phyloP scores from a whole-genome alignment of 2,797 vertebrate species.

The Otus scops region DNA sequence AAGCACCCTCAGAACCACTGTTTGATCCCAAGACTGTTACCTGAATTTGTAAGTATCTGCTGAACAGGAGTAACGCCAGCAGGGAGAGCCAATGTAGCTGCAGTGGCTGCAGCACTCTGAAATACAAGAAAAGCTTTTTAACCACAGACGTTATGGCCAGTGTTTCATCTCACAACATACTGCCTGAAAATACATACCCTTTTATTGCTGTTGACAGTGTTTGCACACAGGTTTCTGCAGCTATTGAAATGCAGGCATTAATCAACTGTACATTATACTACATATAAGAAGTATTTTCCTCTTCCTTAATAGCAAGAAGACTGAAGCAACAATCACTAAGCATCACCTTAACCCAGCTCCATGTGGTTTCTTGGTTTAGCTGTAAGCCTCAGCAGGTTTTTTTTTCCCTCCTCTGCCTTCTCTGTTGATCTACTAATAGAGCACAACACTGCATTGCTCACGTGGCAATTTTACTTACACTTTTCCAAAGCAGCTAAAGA shows the following conservation, averaged over 20 bases:
- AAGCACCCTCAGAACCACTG: not conserved
- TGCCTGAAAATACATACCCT: not conserved
- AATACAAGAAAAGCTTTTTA: constrained; percentile 31
- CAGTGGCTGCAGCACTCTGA: constrained; percentile 96
- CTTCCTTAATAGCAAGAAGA: not conserved
- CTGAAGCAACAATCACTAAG: not conserved
- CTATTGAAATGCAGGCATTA: not conserved
- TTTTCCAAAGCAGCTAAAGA: not conserved
- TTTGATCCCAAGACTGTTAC: constrained; percentile 65
- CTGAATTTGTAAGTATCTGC: constrained; percentile 93
- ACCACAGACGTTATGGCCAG: not conserved
- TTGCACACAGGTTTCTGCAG: not conserved
- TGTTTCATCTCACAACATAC: not conserved
- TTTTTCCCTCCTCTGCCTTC: not conserved
- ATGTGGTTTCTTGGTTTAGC: not conserved
- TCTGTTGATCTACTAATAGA: not conserved
- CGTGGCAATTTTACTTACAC: not conserved
- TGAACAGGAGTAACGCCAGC: constrained; percentile 93
- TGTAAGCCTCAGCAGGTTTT: not conserved
- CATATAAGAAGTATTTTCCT: not conserved
- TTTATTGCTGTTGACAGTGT: not conserved
- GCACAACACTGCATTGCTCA: not conserved
- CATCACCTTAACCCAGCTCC: not conserved
- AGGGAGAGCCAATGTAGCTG: constrained; percentile 93
- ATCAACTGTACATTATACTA: not conserved